Evolutionary conservation across 2,888 invertebrate species (phyloP).

Genomic region (Spisula subtruncata): DNA sequence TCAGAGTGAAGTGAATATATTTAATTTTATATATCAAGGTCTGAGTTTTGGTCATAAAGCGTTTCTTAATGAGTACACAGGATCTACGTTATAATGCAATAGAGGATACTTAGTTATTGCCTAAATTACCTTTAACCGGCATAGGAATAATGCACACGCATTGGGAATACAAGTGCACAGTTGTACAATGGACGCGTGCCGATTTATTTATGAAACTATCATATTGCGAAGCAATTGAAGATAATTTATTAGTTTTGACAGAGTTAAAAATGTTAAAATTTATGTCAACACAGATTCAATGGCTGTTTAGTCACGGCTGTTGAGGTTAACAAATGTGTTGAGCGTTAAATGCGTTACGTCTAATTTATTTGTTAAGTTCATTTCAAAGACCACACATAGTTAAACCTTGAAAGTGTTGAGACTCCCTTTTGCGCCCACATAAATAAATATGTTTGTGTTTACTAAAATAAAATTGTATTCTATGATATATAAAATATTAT

Average conservation of each 20-base stretch:
- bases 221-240: neutral
- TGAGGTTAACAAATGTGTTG: neutral
- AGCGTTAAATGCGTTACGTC: neutral
- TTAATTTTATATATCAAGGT: too few species aligned
- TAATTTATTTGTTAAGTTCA: neutral
- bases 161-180: neutral
- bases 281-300: neutral
- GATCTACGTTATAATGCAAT: too few species aligned
- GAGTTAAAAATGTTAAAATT: neutral
- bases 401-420: too few species aligned
- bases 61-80: too few species aligned
- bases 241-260: neutral
- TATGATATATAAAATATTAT: too few species aligned
- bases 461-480: too few species aligned
- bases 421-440: too few species aligned
- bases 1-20: too few species aligned
- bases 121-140: neutral
- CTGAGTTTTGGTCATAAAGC: too few species aligned
- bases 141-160: neutral
- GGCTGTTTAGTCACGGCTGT: neutral
- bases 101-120: too few species aligned
- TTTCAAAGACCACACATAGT: too few species aligned
- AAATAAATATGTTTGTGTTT: too few species aligned
- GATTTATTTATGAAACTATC: neutral
- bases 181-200: neutral